Percentiles rank a stretch among this genome's conserved stretches.
Conservation (phyloP, 2,888 invertebrate species). For the Geophilus truncorum region DNA sequence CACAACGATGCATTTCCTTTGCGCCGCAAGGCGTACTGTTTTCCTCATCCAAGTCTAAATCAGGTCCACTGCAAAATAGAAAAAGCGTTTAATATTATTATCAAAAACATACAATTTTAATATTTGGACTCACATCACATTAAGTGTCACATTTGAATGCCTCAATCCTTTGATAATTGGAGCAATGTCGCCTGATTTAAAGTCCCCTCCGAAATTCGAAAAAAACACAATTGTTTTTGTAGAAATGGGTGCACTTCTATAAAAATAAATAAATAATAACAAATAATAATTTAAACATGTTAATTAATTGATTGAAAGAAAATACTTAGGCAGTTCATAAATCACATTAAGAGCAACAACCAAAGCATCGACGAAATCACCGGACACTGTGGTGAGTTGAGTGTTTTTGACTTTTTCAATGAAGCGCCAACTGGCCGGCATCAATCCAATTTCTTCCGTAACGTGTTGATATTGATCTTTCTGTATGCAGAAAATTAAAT, state of each 20-base stretch:
- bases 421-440: conserved; percentile 60
- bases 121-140: conserved; percentile 56
- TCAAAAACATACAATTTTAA: background rate
- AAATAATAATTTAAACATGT: background rate
- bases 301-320: conserved; percentile 39
- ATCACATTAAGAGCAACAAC: conserved; percentile 57
- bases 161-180: conserved; percentile 56
- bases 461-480: conserved; percentile 57
- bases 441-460: conserved; percentile 53
- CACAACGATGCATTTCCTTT: conserved; percentile 44
- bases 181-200: conserved; percentile 54
- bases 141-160: conserved; percentile 57
- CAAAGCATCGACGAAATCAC: conserved; percentile 64
- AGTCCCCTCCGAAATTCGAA: conserved; percentile 58
- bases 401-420: conserved; percentile 51
- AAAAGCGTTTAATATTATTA: too few relatives aligned
- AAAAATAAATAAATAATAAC: conserved; percentile 20
- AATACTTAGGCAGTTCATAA: conserved; percentile 42
- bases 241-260: conserved; percentile 50
- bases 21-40: too few relatives aligned
- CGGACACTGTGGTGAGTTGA: conserved; percentile 52
- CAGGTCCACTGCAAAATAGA: conserved; percentile 46
- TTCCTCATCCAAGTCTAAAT: conserved; percentile 43
- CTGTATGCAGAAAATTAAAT: too few relatives aligned
- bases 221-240: conserved; percentile 59